phyloP scores from a whole-genome alignment of 2,113 vertebrate species.

The Oryzias melastigma region DNA sequence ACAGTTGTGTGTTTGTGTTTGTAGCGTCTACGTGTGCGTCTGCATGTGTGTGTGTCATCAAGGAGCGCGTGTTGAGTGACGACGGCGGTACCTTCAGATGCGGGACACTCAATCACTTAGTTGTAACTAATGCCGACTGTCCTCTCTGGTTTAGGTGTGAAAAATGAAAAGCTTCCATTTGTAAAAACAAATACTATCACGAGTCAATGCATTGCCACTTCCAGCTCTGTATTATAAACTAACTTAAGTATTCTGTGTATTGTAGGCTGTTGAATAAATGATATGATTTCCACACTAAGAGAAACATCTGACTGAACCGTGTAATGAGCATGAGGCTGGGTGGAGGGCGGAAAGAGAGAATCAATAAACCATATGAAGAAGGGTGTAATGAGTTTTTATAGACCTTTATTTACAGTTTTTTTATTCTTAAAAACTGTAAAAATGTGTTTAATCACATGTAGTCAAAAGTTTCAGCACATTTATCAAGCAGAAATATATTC shows the following conservation, averaged over 20 bases:
- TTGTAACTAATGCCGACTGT: conserved; percentile 42
- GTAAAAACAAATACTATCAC: conserved; percentile 28
- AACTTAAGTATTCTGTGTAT: conserved; percentile 67
- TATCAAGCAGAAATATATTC: background rate
- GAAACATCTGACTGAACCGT: conserved; percentile 32
- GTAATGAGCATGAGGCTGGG: conserved; percentile 34
- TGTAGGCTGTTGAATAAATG: conserved; percentile 69
- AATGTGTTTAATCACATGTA: background rate
- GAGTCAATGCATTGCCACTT: conserved; percentile 50
- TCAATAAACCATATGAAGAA: conserved; percentile 63
- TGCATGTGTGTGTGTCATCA: conserved; percentile 12
- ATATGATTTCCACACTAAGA: conserved; percentile 53
- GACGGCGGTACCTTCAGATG: conserved; percentile 31
- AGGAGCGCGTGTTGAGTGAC: conserved; percentile 21
- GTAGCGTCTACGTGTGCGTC: conserved; percentile 12
- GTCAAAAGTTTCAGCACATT: background rate
- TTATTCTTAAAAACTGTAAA: background rate
- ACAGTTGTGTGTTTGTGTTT: conserved; percentile 25
- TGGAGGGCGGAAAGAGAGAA: conserved; percentile 52
- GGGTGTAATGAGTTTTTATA: conserved; percentile 25
- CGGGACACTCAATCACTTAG: conserved; percentile 23
- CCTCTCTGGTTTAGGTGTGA: conserved; percentile 43
- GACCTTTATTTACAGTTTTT: conserved; percentile 48
- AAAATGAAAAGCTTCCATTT: conserved; percentile 57
- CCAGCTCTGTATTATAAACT: conserved; percentile 61